These are phyloP conservation scores for Mercenaria mercenaria DNA, from an alignment of 1,140 invertebrate genomes.

Conservation along the genomic window DNA sequence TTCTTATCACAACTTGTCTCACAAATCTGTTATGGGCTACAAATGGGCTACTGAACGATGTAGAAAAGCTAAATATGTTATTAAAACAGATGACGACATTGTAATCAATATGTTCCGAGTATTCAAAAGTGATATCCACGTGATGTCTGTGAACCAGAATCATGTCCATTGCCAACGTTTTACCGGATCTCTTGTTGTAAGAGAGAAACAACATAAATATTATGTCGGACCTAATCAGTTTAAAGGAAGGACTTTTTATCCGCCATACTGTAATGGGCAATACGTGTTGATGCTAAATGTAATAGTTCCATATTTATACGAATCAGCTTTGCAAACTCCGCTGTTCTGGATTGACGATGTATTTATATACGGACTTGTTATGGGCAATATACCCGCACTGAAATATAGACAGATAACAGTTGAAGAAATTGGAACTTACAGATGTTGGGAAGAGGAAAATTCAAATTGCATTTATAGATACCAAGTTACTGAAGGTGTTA, in stretches of 20 bases:
- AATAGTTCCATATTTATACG: constrained; percentile 79
- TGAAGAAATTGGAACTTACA: neutral
- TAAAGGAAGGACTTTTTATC: constrained; percentile 54
- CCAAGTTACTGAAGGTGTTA: too few species aligned
- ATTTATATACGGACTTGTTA: too few species aligned
- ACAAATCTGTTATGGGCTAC: too few species aligned
- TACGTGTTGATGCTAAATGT: constrained; percentile 81
- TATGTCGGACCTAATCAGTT: constrained; percentile 46
- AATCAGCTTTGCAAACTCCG: constrained; percentile 69
- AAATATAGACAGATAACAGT: neutral
- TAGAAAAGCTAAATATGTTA: too few species aligned
- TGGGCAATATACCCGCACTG: too few species aligned
- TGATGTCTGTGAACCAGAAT: neutral
- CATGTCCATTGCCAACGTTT: constrained; percentile 56
- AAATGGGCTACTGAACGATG: too few species aligned
- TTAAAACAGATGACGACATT: too few species aligned
- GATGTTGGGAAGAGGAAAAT: too few species aligned
- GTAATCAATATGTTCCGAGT: constrained; percentile 89
- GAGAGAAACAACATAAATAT: constrained; percentile 33
- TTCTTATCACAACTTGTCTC: too few species aligned
- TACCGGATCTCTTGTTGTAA: neutral
- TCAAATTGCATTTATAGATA: too few species aligned
- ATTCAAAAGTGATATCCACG: neutral
- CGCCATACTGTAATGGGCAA: constrained; percentile 83
- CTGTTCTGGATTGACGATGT: too few species aligned